phyloP scores from a whole-genome alignment of 2,113 vertebrate genomes.

The Mormoops blainvillei region DNA sequence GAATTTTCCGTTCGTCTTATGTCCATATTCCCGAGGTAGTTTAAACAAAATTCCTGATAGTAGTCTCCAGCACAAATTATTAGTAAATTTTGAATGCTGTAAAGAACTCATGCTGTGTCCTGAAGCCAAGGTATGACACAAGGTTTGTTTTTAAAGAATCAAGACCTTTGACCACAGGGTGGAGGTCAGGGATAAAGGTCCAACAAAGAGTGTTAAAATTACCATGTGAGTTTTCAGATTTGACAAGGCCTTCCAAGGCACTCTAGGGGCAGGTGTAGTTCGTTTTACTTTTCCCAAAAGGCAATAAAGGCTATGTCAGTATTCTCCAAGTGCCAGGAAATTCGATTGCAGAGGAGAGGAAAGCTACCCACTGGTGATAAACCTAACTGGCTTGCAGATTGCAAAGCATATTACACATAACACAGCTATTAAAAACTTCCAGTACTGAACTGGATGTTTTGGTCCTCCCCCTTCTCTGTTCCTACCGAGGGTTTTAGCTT shows the following conservation, averaged over 20 bases:
- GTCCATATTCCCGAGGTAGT: background rate
- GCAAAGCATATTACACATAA: background rate
- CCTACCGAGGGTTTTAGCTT: background rate
- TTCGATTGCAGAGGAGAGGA: background rate
- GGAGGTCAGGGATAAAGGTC: background rate
- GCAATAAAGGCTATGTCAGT: background rate
- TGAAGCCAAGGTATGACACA: conserved; percentile 14
- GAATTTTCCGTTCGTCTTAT: conserved; percentile 15
- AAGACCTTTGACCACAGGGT: background rate
- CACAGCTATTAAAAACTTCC: background rate
- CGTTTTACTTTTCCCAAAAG: background rate
- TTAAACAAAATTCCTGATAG: background rate
- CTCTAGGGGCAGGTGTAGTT: background rate
- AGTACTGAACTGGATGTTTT: background rate
- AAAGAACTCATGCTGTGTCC: conserved; percentile 16
- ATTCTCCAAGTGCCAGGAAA: background rate
- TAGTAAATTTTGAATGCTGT: conserved; percentile 15
- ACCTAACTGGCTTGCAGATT: background rate
- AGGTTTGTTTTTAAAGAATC: conserved; percentile 47
- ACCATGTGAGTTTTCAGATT: background rate
- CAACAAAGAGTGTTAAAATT: background rate
- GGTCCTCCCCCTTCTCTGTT: background rate
- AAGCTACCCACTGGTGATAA: background rate
- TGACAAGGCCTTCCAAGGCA: background rate
- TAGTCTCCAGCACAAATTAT: background rate